Conservation (phyloP, 2,113 vertebrate species). For the Delphinapterus leucas region DNA sequence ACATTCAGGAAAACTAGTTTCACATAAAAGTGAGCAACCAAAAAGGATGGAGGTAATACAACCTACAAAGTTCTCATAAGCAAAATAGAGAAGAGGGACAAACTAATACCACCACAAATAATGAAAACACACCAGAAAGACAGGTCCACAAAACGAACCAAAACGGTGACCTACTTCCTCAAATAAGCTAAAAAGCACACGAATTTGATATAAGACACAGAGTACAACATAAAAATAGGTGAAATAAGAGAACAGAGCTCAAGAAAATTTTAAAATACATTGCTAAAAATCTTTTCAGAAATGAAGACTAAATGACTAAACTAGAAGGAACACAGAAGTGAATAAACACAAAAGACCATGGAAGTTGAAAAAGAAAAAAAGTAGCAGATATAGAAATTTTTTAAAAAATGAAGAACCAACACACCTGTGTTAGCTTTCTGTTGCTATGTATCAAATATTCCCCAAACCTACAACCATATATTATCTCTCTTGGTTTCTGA, state of each 20-base stretch:
- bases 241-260: neutral
- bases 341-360: neutral
- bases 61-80: neutral
- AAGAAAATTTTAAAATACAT: neutral
- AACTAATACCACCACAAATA: neutral
- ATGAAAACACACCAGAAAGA: neutral
- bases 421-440: neutral
- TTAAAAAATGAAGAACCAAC: neutral
- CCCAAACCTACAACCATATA: neutral
- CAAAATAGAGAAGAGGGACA: neutral
- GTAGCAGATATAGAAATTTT: neutral
- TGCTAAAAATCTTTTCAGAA: neutral
- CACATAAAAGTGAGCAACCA: neutral
- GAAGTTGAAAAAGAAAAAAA: neutral
- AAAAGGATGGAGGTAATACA: neutral
- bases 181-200: neutral
- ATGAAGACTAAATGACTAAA: neutral
- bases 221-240: neutral
- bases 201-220: too few species aligned
- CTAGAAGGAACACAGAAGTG: neutral
- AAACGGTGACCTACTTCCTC: neutral
- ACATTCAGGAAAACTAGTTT: neutral
- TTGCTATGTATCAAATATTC: neutral
- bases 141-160: neutral
- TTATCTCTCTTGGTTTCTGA: neutral